Evolutionary conservation across 64 coral and sea anemone species (phyloP).

Genomic region (Platygyra sinensis): DNA sequence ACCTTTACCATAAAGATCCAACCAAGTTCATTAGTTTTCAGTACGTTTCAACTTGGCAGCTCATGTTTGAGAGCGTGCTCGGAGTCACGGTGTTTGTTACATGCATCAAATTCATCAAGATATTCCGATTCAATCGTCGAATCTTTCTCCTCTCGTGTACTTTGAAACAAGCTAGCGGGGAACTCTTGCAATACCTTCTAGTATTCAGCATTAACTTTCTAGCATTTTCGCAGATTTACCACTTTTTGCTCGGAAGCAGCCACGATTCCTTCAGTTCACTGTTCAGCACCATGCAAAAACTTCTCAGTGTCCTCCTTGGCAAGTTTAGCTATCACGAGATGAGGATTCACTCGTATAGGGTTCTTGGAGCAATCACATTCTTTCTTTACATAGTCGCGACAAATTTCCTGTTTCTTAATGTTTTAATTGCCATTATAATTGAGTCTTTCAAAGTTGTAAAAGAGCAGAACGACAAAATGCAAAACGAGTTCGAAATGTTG

Average conservation of each 20-base stretch:
- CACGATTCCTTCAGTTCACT: constrained; percentile 67
- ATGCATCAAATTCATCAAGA: constrained; percentile 77
- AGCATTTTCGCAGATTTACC: constrained; percentile 77
- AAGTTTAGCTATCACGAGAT: constrained; percentile 69
- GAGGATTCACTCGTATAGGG: no score
- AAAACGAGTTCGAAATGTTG: constrained; percentile 90
- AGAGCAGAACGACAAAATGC: constrained; percentile 43
- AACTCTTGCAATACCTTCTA: constrained; percentile 48
- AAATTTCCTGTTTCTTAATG: constrained; percentile 82
- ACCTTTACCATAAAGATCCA: constrained; percentile 53
- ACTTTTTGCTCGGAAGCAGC: constrained; percentile 55
- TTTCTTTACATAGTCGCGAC: constrained; percentile 76
- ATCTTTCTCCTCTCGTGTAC: constrained; percentile 86
- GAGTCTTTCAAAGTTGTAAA: constrained; percentile 75
- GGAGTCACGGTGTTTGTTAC: constrained; percentile 70
- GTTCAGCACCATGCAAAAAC: constrained; percentile 62
- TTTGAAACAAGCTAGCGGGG: constrained; percentile 58
- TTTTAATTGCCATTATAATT: constrained; percentile 82
- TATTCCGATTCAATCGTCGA: constrained; percentile 87
- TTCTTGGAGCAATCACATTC: constrained; percentile 45
- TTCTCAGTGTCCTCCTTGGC: constrained; percentile 84
- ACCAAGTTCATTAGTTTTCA: constrained; percentile 84
- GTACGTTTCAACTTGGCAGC: constrained; percentile 82
- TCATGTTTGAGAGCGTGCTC: constrained; percentile 78
- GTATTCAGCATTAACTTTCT: constrained; percentile 57